A percentile compares a stretch with the other conserved stretches of the same genome.
Conservation (phyloP, 2,113 vertebrate genomes). For the Cyanoliseus patagonus region DNA sequence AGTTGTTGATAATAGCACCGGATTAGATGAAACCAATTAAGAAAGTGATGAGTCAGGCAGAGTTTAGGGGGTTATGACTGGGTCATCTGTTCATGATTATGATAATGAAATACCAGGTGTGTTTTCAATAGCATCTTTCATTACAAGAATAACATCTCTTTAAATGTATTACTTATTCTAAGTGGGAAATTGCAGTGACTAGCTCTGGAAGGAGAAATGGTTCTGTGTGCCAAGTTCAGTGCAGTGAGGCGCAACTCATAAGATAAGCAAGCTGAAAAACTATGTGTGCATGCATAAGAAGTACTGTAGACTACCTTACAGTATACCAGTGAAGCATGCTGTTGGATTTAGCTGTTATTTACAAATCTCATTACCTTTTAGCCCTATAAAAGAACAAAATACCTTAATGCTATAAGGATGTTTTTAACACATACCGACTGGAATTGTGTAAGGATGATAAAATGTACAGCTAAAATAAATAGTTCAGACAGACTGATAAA, state of each 20-base stretch:
- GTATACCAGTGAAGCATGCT: neutral
- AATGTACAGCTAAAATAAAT: neutral
- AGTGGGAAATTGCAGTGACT: neutral
- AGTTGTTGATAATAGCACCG: neutral
- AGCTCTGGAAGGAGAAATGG: neutral
- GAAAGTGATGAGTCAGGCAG: constrained; percentile 2
- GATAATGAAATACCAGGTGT: neutral
- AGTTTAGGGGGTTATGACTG: constrained; percentile 17
- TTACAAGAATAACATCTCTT: constrained; percentile 12
- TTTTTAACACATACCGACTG: neutral
- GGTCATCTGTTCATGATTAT: constrained; percentile 27
- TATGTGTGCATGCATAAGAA: neutral
- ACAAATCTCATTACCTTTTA: neutral
- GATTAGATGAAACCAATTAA: constrained; percentile 28
- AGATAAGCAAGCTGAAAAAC: neutral
- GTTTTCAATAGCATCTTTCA: constrained; percentile 29
- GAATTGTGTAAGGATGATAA: neutral
- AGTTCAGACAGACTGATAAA: neutral
- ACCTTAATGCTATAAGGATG: neutral
- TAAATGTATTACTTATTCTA: neutral
- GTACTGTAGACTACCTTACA: neutral
- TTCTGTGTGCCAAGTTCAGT: neutral
- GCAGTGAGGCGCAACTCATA: neutral
- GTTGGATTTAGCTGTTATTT: neutral
- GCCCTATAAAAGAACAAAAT: neutral